Evolutionary conservation across 2,113 vertebrate genomes (phyloP), one percentile per base, ranked within the genome.

Genomic region (Girardinichthys multiradiatus): DNA sequence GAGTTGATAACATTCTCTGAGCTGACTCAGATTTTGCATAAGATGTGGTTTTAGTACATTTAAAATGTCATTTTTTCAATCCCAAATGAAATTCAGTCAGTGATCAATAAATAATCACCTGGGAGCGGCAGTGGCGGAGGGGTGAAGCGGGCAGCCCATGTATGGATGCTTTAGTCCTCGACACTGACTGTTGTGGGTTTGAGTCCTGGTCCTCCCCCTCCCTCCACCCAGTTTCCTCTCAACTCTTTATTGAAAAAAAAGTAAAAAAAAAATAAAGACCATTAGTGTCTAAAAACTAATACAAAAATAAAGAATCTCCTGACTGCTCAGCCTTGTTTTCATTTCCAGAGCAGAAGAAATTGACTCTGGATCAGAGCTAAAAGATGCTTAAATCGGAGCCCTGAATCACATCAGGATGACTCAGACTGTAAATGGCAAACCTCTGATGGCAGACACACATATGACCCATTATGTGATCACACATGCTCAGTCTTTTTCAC

Each of bases 371-470:
- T 31, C 17, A 33, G 60, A 62, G 60, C 60, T 12, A 74, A 48
- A 45, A 78, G 68, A 70, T 35, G 60, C 68, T 74, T 39, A 29
- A 72, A 77, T 54, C 35, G 74, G 42, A 72, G n/a, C 63, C 37
- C 70, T 71, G 72, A 57, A 68, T 73, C 70, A 31, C 74, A 65
- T 54, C 45, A 58, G 48, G 64, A 65, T 84, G 83, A 84, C 69
- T 73, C 72, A 63, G 3, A 17, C 27, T 64, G 74, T 69, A 76
- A 83, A 72, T 66, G 57, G 71, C 68, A 66, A 83, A 70, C 67
- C 74, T 70, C 64, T 69, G 71, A 75, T 67, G 48, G 65, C 79
- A 57, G 62, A 48, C 77, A 62, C 80, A 86, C 64, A 79, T 77
- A 51, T 74, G 79, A 69, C 51, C 70, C 68, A 70, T 62, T 51